Conservation (phyloP, 2,888 invertebrate species). For the Drosophila barbarae region DNA sequence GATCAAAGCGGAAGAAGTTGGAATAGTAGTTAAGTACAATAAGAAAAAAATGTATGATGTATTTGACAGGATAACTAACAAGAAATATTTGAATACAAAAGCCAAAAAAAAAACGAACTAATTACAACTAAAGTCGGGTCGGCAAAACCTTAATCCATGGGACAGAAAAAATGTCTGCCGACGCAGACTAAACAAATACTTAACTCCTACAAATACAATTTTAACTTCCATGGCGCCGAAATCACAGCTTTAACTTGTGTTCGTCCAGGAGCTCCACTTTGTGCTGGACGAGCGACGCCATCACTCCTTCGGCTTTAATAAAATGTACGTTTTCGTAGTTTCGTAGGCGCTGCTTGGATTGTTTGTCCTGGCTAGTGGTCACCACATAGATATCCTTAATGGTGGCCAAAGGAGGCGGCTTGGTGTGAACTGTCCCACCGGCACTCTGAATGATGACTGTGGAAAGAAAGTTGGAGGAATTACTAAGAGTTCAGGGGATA, state of each 20-base stretch:
- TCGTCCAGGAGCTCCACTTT: constrained; percentile 27
- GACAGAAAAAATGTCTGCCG: not conserved
- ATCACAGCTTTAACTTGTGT: constrained; percentile 7
- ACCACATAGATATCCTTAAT: constrained; percentile 47
- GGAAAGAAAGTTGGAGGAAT: not conserved
- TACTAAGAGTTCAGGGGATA: not conserved
- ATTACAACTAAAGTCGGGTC: not conserved
- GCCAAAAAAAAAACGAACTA: constrained; percentile 6
- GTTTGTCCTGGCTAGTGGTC: constrained; percentile 15
- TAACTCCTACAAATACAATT: not conserved
- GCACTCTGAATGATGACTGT: constrained; percentile 55
- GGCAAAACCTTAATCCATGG: not conserved
- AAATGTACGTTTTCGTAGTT: constrained; percentile 32
- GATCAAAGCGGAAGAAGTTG: constrained; percentile 78
- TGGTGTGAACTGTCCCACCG: constrained; percentile 45
- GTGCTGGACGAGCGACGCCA: constrained; percentile 54
- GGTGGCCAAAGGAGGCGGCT: constrained; percentile 19
- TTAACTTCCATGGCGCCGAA: not conserved
- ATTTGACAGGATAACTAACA: constrained; percentile 21
- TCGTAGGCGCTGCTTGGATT: constrained; percentile 11
- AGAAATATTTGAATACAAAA: not conserved
- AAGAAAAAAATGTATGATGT: constrained; percentile 8
- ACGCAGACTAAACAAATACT: not conserved
- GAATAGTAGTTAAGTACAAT: constrained; percentile 38
- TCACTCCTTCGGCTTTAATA: constrained; percentile 54